phyloP scores from a whole-genome alignment of 2,888 invertebrate genomes.

The Drosophila histrio region DNA sequence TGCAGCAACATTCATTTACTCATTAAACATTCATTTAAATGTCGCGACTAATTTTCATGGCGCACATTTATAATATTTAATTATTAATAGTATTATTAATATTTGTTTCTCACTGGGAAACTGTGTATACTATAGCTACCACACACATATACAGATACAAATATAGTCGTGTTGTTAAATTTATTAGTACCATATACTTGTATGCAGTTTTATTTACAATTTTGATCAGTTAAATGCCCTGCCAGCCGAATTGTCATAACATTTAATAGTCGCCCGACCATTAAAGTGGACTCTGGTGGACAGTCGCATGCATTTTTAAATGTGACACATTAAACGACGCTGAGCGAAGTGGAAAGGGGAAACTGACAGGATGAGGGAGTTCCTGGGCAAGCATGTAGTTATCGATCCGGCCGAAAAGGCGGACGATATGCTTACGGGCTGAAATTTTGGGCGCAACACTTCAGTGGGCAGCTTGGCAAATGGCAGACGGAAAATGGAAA shows the following conservation, averaged over 20 bases:
- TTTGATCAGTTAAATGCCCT: conserved; percentile 66
- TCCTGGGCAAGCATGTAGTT: conserved; percentile 31
- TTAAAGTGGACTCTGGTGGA: conserved; percentile 34
- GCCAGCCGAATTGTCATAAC: conserved; percentile 34
- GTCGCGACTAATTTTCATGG: conserved; percentile 75
- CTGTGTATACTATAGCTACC: conserved; percentile 10
- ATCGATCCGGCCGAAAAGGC: conserved; percentile 37
- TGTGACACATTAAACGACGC: conserved; percentile 57
- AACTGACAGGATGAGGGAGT: background rate
- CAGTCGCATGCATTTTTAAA: conserved; percentile 70
- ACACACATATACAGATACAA: conserved; percentile 16
- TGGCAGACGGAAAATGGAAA: conserved; percentile 53
- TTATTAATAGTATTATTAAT: conserved; percentile 67
- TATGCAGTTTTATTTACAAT: conserved; percentile 67
- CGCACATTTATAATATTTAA: conserved; percentile 62
- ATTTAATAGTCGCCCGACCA: conserved; percentile 57
- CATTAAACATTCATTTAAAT: conserved; percentile 79
- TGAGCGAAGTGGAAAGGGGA: background rate
- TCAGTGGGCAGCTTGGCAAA: conserved; percentile 38
- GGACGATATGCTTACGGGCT: conserved; percentile 16
- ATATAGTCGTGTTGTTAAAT: conserved; percentile 49
- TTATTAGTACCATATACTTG: conserved; percentile 42
- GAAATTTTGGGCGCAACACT: conserved; percentile 33
- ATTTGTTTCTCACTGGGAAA: conserved; percentile 26
- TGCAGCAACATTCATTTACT: conserved; percentile 60